Percentiles rank a stretch among this genome's conserved stretches.
Evolutionary conservation across 2,797 vertebrate genomes (phyloP).

Genomic region (Phalloptychus januarius): DNA sequence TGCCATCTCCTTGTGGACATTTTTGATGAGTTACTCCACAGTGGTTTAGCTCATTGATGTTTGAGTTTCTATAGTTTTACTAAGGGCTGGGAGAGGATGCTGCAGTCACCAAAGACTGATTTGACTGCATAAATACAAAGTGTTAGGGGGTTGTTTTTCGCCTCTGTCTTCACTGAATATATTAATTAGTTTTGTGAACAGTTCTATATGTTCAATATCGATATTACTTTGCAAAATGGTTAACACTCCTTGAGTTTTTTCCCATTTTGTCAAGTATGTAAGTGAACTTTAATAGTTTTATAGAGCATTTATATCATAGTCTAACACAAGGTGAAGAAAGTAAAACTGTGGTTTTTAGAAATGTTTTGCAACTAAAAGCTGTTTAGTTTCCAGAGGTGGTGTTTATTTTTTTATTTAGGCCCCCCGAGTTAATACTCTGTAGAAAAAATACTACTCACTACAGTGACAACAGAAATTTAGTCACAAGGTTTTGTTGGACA

Average conservation of each 20-base stretch:
- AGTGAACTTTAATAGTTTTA: too few relatives aligned
- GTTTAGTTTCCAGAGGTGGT: too few relatives aligned
- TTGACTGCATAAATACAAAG: slow-evolving; percentile 27
- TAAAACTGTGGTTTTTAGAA: too few relatives aligned
- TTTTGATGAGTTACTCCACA: slow-evolving; percentile 72
- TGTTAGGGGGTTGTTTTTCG: neutral
- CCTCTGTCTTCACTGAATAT: neutral
- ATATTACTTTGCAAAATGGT: neutral
- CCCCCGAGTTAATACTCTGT: neutral
- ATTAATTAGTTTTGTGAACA: neutral
- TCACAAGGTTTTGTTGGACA: neutral
- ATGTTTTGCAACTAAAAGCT: too few relatives aligned
- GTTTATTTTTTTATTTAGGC: too few relatives aligned
- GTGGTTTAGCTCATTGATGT: slow-evolving; percentile 69
- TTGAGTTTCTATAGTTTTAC: slow-evolving; percentile 61
- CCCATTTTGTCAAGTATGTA: neutral
- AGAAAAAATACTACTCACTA: neutral
- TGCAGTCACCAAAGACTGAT: slow-evolving; percentile 41
- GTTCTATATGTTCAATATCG: neutral
- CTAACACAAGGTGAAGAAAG: too few relatives aligned
- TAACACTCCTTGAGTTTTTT: neutral
- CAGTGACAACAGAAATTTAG: neutral
- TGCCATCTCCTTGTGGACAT: slow-evolving; percentile 74
- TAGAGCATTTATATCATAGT: too few relatives aligned
- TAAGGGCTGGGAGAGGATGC: slow-evolving; percentile 41